phyloP scores from a whole-genome alignment of 2,797 vertebrate species.

The Clangula hyemalis region DNA sequence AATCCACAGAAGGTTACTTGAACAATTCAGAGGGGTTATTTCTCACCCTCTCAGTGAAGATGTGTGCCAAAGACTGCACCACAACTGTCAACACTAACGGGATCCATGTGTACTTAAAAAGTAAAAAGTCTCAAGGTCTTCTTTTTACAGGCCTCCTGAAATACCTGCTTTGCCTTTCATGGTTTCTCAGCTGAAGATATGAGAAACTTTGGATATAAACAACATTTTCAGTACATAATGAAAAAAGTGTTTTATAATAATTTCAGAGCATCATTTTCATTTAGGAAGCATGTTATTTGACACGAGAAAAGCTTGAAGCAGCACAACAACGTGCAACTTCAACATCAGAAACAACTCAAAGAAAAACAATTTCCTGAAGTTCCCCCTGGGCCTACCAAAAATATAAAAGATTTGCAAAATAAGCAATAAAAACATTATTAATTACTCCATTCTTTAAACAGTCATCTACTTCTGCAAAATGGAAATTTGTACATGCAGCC shows the following conservation, averaged over 20 bases:
- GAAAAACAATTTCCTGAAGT: not conserved
- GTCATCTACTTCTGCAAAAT: not conserved
- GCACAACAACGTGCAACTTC: not conserved
- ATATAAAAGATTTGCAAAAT: not conserved
- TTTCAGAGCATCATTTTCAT: not conserved
- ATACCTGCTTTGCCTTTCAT: fast-evolving
- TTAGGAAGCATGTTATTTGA: not conserved
- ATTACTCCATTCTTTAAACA: not conserved
- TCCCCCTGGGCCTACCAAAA: not conserved
- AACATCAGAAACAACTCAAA: not conserved
- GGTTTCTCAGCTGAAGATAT: not conserved
- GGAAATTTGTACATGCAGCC: fast-evolving
- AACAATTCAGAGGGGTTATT: not conserved
- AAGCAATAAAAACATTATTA: not conserved
- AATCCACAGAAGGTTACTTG: not conserved
- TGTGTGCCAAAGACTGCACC: not conserved
- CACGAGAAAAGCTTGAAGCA: not conserved
- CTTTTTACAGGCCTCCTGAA: not conserved
- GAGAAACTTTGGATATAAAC: too few species aligned
- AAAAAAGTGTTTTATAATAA: not conserved
- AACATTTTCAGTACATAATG: not conserved
- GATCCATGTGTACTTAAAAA: not conserved
- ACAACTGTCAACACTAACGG: not conserved
- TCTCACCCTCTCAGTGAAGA: not conserved
- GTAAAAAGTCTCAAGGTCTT: not conserved